Base-by-base conservation (phyloP, 2,888 invertebrate genomes). In the Melanostoma scalare region DNA sequence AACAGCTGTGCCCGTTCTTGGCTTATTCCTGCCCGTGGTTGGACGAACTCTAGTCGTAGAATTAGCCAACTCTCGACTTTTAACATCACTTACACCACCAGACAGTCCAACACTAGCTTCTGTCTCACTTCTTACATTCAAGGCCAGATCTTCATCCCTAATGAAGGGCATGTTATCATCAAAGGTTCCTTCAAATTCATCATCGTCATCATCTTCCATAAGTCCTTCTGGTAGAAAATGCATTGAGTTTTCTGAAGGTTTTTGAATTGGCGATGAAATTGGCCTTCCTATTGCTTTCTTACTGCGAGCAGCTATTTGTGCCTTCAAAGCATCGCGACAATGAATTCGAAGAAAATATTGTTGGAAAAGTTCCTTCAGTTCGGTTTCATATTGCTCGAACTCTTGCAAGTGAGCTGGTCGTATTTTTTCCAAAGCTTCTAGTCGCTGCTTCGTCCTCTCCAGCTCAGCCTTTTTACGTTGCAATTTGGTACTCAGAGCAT, bases 371-470 rank as follows among this genome's bases (percentile, higher is more conserved):
- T 94, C 92, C 88, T 96, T 95, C 20, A 99, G 91, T 89, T 98
- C 97, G 50, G 93, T 92, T 91, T 99, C 99, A 67, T 97, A 92
- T 58, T 95, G 94, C 77, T 97, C 97, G 90, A 98, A 96, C 91
- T 99, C 99, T 87, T 98, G 97, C 93, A 99, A 95, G 90, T 98
- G 99, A 0, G 98, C 98, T 0, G 99, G 99, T 63, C 98, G 95
- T 85, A 99, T 98, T 93, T 97, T 98, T 91, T 98, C 97, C 87
- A 99, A 92, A 0, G 99, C 97, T 88, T 96, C 96, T 56, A 99
- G 92, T 42, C 99, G 93, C 91, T 99, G 99, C 90, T 97, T 96
- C 86, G 97, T 97, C 67, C 99, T 93, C 87, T 97, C 97, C 86
- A 99, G 93, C 89, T 99, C 99, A 0, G 95, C 94, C 86, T 94